Conservation (phyloP, 2,888 invertebrate species). For the Eupithecia subumbrata region DNA sequence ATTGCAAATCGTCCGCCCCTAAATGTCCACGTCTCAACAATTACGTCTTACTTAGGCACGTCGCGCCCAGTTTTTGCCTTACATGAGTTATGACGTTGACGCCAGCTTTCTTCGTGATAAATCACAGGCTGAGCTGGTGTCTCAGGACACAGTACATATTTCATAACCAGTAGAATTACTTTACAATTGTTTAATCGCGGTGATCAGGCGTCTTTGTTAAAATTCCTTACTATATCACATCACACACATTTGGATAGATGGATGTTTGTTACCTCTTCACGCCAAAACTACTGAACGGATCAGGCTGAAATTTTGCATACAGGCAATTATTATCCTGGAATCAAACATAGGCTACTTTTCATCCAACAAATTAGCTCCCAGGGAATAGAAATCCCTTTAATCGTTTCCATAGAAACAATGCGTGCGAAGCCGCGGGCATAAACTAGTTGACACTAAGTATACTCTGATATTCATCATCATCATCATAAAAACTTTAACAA, state of each 20-base stretch:
- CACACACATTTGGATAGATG: no score
- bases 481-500: background rate
- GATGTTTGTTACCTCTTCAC: no score
- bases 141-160: slow-evolving; percentile 21
- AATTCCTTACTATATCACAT: background rate
- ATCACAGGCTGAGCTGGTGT: slow-evolving; percentile 54
- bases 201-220: background rate
- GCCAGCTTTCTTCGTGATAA: slow-evolving; percentile 69
- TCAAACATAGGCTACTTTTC: no score
- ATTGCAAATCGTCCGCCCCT: slow-evolving; percentile 36
- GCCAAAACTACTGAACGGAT: no score
- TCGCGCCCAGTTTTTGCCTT: slow-evolving; percentile 65
- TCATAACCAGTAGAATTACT: slow-evolving; percentile 27
- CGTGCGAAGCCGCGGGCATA: no score
- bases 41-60: slow-evolving; percentile 61
- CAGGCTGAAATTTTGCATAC: no score
- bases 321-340: no score
- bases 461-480: background rate
- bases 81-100: slow-evolving; percentile 71
- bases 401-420: no score
- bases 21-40: slow-evolving; percentile 62
- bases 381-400: no score
- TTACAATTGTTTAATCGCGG: background rate
- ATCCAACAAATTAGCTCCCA: no score
- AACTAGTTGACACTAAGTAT: no score